Evolutionary conservation across 2,797 vertebrate species (phyloP).

Genomic region (Centropyge bicolor): DNA sequence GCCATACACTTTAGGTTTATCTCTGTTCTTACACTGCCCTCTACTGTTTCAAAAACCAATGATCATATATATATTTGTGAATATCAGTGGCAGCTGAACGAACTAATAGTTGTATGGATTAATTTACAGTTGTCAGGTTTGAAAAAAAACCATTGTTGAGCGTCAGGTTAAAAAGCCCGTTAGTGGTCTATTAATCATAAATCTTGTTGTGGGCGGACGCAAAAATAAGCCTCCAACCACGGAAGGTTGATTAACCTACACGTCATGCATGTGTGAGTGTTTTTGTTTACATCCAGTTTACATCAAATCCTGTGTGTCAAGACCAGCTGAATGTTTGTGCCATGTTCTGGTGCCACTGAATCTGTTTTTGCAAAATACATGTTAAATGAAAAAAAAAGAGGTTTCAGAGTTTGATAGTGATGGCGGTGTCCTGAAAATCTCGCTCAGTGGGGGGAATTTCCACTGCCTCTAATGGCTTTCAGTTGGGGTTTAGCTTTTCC

Average conservation of each 20-base stretch:
- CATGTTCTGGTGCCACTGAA: neutral
- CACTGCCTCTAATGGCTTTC: slow-evolving; percentile 38
- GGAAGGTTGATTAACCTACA: slow-evolving; percentile 30
- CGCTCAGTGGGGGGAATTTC: slow-evolving; percentile 57
- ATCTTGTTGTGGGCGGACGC: neutral
- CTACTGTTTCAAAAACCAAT: slow-evolving; percentile 52
- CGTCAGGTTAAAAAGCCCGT: neutral
- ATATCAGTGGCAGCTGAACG: neutral
- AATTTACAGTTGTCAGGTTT: neutral
- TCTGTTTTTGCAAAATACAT: neutral
- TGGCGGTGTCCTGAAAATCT: slow-evolving; percentile 45
- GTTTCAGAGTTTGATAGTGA: slow-evolving; percentile 9
- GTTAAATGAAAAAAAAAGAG: neutral
- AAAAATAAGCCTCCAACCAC: slow-evolving; percentile 13
- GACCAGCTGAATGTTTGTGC: neutral
- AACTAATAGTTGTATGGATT: too few species aligned
- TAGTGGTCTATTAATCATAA: neutral
- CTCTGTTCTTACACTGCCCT: slow-evolving; percentile 67
- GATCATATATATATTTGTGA: neutral
- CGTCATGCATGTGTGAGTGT: slow-evolving; percentile 25
- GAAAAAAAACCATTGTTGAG: neutral
- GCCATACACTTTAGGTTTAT: slow-evolving; percentile 3
- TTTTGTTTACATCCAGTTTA: slow-evolving; percentile 7
- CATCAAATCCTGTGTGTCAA: slow-evolving; percentile 32
- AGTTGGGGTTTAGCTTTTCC: slow-evolving; percentile 60